Evolutionary conservation across 2,797 vertebrate species (phyloP).

Genomic region (Macropus fuliginosus): DNA sequence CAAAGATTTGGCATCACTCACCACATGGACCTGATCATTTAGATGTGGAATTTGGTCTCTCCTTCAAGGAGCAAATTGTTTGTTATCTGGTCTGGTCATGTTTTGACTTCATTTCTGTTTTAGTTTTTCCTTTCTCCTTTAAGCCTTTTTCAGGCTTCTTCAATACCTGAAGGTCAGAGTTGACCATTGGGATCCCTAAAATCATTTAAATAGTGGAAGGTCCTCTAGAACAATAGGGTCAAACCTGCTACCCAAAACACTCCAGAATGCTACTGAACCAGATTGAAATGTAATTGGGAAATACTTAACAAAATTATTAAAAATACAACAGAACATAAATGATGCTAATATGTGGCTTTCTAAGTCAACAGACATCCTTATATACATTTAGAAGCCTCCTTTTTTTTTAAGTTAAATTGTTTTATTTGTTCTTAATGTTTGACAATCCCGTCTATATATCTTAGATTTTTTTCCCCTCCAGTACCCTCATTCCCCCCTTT

Average conservation of each 20-base stretch:
- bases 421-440: no score
- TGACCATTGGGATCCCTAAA: background rate
- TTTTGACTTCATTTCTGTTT: background rate
- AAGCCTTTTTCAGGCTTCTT: background rate
- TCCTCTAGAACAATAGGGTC: background rate
- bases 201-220: background rate
- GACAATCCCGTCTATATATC: no score
- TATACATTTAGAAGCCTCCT: background rate
- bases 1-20: background rate
- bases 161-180: background rate
- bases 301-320: background rate
- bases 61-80: background rate
- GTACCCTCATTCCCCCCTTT: no score
- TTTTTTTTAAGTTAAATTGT: background rate
- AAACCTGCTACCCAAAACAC: background rate
- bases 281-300: background rate
- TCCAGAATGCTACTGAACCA: background rate
- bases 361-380: background rate
- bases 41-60: background rate
- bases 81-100: background rate
- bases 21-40: background rate
- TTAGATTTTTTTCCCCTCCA: no score
- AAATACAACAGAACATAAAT: background rate
- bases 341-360: background rate
- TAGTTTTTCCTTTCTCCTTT: background rate